Percentiles rank a stretch among this genome's conserved stretches.
phyloP scores from a whole-genome alignment of 2,797 vertebrate genomes.

The Diplodus sargus region DNA sequence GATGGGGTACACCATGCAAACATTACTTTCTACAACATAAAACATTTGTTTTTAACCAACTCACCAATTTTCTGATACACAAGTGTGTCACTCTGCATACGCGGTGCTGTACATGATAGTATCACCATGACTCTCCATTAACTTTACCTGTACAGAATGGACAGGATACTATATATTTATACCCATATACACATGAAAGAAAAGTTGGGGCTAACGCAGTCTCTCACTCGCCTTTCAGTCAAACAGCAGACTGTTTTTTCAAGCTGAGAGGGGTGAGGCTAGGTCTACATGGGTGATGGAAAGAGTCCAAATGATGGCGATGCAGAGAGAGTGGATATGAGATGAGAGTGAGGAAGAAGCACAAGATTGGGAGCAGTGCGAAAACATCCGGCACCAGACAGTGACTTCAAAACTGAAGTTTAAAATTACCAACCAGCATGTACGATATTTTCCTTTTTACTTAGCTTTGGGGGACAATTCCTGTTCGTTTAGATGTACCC shows the following conservation, averaged over 20 bases:
- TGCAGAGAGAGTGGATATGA: constrained; percentile 1
- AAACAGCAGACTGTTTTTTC: constrained; percentile 32
- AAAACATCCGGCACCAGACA: constrained; percentile 20
- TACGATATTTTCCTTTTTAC: not conserved
- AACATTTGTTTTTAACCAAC: constrained; percentile 63
- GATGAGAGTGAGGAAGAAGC: constrained; percentile 9
- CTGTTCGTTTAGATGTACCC: not conserved
- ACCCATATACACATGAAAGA: constrained; percentile 68
- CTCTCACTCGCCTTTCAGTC: not conserved
- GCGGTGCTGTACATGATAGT: constrained; percentile 61
- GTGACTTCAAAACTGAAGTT: constrained; percentile 20
- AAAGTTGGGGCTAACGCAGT: not conserved
- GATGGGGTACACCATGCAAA: constrained; percentile 86
- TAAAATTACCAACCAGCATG: constrained; percentile 15
- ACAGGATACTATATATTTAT: constrained; percentile 51
- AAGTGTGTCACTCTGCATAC: constrained; percentile 48
- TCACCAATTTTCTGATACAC: constrained; percentile 57
- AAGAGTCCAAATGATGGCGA: constrained; percentile 26
- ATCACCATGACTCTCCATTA: constrained; percentile 46
- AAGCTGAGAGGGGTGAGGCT: constrained; percentile 9
- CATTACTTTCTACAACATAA: constrained; percentile 83
- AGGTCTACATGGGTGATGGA: not conserved
- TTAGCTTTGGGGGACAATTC: not conserved
- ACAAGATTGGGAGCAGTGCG: not conserved
- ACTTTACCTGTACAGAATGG: constrained; percentile 69